These are phyloP conservation scores for Myripristis murdjan DNA, from an alignment of 2,797 vertebrate genomes.

Conservation along the genomic window DNA sequence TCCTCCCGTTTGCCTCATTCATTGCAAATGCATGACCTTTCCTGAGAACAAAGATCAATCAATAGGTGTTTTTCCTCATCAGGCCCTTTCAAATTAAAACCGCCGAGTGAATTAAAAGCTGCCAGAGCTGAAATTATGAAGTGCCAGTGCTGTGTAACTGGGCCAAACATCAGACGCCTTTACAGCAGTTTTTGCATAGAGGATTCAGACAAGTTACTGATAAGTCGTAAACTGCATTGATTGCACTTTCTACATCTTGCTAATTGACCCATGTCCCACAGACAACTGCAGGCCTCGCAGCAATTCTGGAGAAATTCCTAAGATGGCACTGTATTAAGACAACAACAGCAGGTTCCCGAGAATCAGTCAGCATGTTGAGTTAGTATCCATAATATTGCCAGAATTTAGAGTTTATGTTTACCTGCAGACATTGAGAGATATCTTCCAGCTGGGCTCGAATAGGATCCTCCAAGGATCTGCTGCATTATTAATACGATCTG, in stretches of 20 bases:
- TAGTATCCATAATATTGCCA: neutral
- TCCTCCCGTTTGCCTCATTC: slow-evolving; percentile 64
- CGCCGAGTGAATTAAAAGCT: slow-evolving; percentile 64
- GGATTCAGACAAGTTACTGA: slow-evolving; percentile 21
- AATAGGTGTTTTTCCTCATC: slow-evolving; percentile 78
- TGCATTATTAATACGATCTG: slow-evolving; percentile 81
- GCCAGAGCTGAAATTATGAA: slow-evolving; percentile 55
- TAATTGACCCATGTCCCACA: neutral
- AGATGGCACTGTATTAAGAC: neutral
- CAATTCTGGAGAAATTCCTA: neutral
- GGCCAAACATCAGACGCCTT: slow-evolving; percentile 32
- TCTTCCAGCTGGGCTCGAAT: slow-evolving; percentile 53
- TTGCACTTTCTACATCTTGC: slow-evolving; percentile 2
- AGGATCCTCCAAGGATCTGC: slow-evolving; percentile 44
- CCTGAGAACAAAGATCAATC: slow-evolving; percentile 82
- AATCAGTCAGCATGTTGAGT: slow-evolving; percentile 4
- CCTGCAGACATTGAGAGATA: slow-evolving; percentile 13
- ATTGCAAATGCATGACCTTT: slow-evolving; percentile 86
- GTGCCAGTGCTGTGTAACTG: slow-evolving; percentile 46
- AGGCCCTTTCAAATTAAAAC: slow-evolving; percentile 71
- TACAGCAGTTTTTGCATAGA: neutral
- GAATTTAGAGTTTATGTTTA: slow-evolving; percentile 31
- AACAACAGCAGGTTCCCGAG: neutral
- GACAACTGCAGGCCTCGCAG: neutral
- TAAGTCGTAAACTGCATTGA: slow-evolving; percentile 18